A percentile compares a stretch with the other conserved stretches of the same genome.
Evolutionary conservation across 2,797 vertebrate genomes (phyloP).

Genomic region (Muscicapa comitata): DNA sequence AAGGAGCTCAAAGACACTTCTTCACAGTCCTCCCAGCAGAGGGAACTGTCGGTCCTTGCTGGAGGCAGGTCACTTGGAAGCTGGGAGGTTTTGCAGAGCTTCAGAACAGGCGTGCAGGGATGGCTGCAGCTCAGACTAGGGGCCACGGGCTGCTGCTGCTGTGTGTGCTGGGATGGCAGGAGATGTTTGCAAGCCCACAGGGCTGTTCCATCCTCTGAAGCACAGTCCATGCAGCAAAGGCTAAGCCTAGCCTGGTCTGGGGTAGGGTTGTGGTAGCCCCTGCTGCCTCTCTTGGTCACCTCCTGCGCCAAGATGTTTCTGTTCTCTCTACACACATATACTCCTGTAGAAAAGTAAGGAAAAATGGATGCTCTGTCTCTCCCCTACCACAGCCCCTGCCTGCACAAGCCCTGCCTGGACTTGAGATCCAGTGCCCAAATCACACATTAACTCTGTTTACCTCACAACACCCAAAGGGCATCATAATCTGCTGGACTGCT

Average conservation of each 20-base stretch:
- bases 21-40: constrained; percentile 44
- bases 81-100: neutral
- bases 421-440: neutral
- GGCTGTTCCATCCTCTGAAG: neutral
- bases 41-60: constrained; percentile 38
- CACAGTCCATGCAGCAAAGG: neutral
- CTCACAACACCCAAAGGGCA: neutral
- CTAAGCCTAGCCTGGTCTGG: neutral
- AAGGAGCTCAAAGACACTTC: constrained; percentile 7
- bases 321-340: neutral
- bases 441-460: neutral
- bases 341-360: neutral
- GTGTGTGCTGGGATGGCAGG: neutral
- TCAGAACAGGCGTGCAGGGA: rapidly evolving
- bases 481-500: neutral
- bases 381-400: neutral
- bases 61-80: neutral
- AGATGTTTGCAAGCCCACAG: neutral
- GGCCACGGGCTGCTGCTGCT: neutral
- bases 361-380: neutral
- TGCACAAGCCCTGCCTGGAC: neutral
- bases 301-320: neutral
- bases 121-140: neutral
- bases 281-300: neutral
- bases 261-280: neutral